Evolutionary conservation across 2,113 vertebrate species (phyloP).

Genomic region (Picathartes gymnocephalus): DNA sequence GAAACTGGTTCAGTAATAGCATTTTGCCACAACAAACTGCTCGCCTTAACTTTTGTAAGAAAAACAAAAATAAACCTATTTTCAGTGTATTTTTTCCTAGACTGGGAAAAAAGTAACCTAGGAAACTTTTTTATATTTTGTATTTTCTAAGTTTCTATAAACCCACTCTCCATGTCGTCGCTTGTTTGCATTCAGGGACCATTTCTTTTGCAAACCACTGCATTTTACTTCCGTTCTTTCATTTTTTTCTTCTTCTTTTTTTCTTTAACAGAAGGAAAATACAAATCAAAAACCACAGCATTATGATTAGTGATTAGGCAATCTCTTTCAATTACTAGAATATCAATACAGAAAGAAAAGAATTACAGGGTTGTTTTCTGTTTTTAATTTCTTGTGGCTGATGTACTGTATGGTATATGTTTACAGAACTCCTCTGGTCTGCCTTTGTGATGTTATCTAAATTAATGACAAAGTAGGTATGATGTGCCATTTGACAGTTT

Average conservation of each 20-base stretch:
- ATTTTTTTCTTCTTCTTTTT: neutral
- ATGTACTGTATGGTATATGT: constrained; percentile 77
- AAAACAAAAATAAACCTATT: constrained; percentile 35
- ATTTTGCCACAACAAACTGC: constrained; percentile 69
- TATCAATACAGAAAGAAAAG: constrained; percentile 75
- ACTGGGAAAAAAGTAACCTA: constrained; percentile 31
- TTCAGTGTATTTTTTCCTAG: constrained; percentile 70
- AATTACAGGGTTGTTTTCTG: constrained; percentile 76
- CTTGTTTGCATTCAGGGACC: constrained; percentile 19
- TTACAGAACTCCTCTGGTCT: constrained; percentile 75
- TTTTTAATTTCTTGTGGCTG: constrained; percentile 66
- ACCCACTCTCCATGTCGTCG: constrained; percentile 27
- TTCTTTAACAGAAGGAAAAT: constrained; percentile 13
- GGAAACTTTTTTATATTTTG: constrained; percentile 71
- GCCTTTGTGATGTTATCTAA: constrained; percentile 76
- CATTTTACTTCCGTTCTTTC: constrained; percentile 42
- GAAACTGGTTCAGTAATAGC: constrained; percentile 26
- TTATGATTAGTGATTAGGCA: constrained; percentile 62
- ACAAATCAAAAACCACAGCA: constrained; percentile 30
- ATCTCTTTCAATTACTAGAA: constrained; percentile 58
- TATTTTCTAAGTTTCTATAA: constrained; percentile 75
- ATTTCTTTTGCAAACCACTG: constrained; percentile 58
- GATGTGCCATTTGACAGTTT: constrained; percentile 76
- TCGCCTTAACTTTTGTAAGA: constrained; percentile 82
- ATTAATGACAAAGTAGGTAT: constrained; percentile 72